Conservation (phyloP, 2,888 invertebrate species). For the Mythimna impura region DNA sequence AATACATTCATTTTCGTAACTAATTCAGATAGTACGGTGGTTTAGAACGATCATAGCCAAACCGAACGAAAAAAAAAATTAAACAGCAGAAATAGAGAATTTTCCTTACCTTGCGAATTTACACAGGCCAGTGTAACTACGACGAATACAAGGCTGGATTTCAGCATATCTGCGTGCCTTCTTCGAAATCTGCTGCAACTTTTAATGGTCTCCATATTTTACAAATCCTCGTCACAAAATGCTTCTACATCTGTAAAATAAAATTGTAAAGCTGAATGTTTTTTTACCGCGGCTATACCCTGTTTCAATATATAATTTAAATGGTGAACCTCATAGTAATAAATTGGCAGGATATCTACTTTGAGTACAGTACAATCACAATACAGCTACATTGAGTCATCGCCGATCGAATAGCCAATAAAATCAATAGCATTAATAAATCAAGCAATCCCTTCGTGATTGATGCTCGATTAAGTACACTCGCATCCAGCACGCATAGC, state of each 20-base stretch:
- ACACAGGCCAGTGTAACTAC: constrained; percentile 76
- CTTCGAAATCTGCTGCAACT: constrained; percentile 57
- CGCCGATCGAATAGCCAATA: constrained; percentile 57
- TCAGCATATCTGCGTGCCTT: constrained; percentile 70
- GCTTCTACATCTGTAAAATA: constrained; percentile 58
- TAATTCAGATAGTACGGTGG: too few relatives aligned
- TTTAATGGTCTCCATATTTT: constrained; percentile 62
- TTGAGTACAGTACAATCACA: constrained; percentile 30
- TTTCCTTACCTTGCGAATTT: constrained; percentile 82
- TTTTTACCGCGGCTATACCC: background rate
- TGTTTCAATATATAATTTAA: background rate
- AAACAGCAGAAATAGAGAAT: background rate
- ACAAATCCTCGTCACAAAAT: constrained; percentile 20
- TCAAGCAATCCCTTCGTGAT: constrained; percentile 62
- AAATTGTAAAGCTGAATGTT: constrained; percentile 16
- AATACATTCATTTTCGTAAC: too few relatives aligned
- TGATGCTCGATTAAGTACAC: constrained; percentile 54
- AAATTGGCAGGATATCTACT: constrained; percentile 37
- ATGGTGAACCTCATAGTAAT: constrained; percentile 21
- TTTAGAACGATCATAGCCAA: background rate
- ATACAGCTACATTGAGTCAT: constrained; percentile 57
- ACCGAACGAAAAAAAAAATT: background rate
- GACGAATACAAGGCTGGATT: constrained; percentile 70
- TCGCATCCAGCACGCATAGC: constrained; percentile 35
- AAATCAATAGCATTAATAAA: constrained; percentile 61